Conservation (phyloP, 2,888 invertebrate species). For the Gisinianus flammeolus region DNA sequence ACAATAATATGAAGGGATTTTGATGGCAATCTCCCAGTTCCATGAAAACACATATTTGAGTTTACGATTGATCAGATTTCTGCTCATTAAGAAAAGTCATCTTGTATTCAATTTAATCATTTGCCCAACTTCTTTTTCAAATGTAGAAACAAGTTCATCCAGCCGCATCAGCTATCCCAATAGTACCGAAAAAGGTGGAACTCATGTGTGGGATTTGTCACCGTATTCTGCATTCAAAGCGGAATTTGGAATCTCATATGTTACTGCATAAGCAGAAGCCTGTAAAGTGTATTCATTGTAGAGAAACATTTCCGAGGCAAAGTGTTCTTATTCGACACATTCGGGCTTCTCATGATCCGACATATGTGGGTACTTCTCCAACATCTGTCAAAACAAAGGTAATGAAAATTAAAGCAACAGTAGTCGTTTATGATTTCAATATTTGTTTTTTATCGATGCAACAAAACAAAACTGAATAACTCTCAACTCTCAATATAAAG, state of each 20-base stretch:
- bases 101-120: too few species aligned
- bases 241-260: conserved; percentile 83
- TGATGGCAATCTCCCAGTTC: too few species aligned
- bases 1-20: too few species aligned
- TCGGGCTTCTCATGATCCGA: conserved; percentile 77
- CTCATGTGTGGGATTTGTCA: conserved; percentile 55
- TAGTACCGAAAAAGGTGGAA: conserved; percentile 40
- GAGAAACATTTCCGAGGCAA: conserved; percentile 83
- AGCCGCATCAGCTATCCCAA: neutral
- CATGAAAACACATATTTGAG: too few species aligned
- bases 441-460: too few species aligned
- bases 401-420: conserved; percentile 57
- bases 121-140: neutral
- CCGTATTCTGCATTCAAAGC: conserved; percentile 73
- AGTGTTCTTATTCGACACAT: conserved; percentile 84
- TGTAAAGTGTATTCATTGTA: conserved; percentile 77
- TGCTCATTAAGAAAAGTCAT: too few species aligned
- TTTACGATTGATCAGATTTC: too few species aligned
- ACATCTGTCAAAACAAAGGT: conserved; percentile 69
- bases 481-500: too few species aligned
- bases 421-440: too few species aligned
- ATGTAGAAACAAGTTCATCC: conserved; percentile 38
- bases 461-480: too few species aligned
- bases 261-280: conserved; percentile 83
- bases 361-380: too few species aligned